A percentile compares a stretch with the other conserved stretches of the same genome.
Evolutionary conservation across 2,888 invertebrate genomes (phyloP).

Genomic region (Druceiella hillmani): DNA sequence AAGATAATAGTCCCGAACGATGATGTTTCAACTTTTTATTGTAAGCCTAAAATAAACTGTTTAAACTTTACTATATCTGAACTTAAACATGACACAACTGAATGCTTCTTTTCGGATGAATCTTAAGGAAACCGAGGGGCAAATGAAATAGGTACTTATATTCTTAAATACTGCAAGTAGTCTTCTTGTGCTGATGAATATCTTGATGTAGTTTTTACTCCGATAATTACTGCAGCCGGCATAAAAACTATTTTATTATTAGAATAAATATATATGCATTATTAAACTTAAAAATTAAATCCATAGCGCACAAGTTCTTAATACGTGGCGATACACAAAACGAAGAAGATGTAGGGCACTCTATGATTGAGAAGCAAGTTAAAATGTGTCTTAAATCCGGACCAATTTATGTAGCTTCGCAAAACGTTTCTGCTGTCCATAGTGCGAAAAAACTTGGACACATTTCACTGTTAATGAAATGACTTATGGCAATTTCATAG

Average conservation of each 20-base stretch:
- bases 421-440: conserved; percentile 9
- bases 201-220: too few relatives aligned
- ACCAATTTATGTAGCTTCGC: conserved; percentile 10
- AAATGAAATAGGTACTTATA: conserved; percentile 17
- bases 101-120: conserved; percentile 11
- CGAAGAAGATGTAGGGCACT: conserved; percentile 12
- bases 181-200: too few relatives aligned
- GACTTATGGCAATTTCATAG: too few relatives aligned
- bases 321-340: conserved; percentile 13
- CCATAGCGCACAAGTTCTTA: conserved; percentile 12
- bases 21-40: conserved; percentile 16
- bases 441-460: conserved; percentile 8
- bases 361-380: conserved; percentile 10
- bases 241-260: conserved; percentile 21
- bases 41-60: conserved; percentile 11
- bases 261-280: conserved; percentile 16
- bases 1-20: too few relatives aligned
- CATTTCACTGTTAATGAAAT: too few relatives aligned
- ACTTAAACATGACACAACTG: too few relatives aligned
- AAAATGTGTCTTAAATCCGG: conserved; percentile 9
- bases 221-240: too few relatives aligned
- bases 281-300: conserved; percentile 8
- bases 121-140: conserved; percentile 15
- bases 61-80: conserved; percentile 13
- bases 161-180: conserved; percentile 9